A percentile compares a stretch with the other conserved stretches of the same genome.
Evolutionary conservation across 1,140 invertebrate species (phyloP).

Genomic region (Subanguina moxae): DNA sequence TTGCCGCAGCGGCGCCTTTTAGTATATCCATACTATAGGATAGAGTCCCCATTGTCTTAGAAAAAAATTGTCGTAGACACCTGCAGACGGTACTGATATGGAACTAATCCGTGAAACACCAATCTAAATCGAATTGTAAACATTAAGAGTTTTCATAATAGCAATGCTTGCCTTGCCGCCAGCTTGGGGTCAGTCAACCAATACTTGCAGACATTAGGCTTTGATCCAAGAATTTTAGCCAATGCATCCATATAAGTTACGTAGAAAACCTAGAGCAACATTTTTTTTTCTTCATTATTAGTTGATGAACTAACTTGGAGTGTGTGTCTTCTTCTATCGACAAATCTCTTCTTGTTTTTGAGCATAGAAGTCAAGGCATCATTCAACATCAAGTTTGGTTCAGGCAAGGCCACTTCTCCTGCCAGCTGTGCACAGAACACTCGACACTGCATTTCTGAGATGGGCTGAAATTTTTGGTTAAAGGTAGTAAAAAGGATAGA

Average conservation of each 20-base stretch:
- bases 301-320: slow-evolving; percentile 30
- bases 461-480: slow-evolving; percentile 62
- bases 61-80: not conserved
- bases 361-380: slow-evolving; percentile 1
- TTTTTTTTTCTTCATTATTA: slow-evolving; percentile 8
- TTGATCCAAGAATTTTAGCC: slow-evolving; percentile 25
- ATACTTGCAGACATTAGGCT: slow-evolving; percentile 21
- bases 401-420: slow-evolving; percentile 22
- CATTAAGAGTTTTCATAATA: no score
- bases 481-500: slow-evolving; percentile 51
- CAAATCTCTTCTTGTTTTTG: slow-evolving; percentile 22
- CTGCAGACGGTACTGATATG: slow-evolving; percentile 8
- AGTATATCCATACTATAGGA: no score
- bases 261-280: slow-evolving; percentile 44
- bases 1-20: no score
- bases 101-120: slow-evolving; percentile 36
- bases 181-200: slow-evolving; percentile 32
- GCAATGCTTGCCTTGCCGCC: slow-evolving; percentile 7
- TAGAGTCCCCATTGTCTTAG: no score
- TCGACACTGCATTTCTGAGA: slow-evolving; percentile 63
- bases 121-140: not conserved
- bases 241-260: slow-evolving; percentile 44
- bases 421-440: slow-evolving; percentile 34
- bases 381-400: slow-evolving; percentile 18
- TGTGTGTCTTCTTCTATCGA: slow-evolving; percentile 38